phyloP scores from a whole-genome alignment of 2,113 vertebrate genomes.

The Athene cunicularia region DNA sequence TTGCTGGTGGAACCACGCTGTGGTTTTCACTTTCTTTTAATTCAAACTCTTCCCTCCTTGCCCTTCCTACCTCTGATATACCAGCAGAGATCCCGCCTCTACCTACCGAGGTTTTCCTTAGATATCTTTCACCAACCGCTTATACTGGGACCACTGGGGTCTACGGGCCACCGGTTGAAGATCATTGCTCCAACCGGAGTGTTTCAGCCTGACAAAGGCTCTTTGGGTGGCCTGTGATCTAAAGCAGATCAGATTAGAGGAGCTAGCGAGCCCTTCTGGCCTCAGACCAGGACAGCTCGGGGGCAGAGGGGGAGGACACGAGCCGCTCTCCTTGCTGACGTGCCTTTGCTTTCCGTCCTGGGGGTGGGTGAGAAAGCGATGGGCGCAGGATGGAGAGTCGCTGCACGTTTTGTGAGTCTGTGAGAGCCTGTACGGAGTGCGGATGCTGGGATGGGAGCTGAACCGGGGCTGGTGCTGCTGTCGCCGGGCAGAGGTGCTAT shows the following conservation, averaged over 20 bases:
- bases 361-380: neutral
- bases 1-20: accelerated
- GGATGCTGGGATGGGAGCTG: neutral
- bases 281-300: neutral
- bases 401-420: accelerated
- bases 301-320: neutral
- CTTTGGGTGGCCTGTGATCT: constrained; percentile 27
- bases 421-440: accelerated
- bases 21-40: neutral
- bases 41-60: neutral
- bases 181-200: neutral
- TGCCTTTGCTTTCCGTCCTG: neutral
- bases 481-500: accelerated
- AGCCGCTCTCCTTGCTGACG: neutral
- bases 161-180: neutral
- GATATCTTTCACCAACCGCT: neutral
- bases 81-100: neutral
- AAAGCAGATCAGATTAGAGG: neutral
- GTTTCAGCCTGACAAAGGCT: neutral
- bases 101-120: neutral
- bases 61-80: accelerated
- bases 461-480: accelerated
- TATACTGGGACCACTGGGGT: neutral
- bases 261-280: neutral
- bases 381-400: neutral